Evolutionary conservation across 2,888 invertebrate species (phyloP).

Genomic region (Petrolisthes cinctipes): DNA sequence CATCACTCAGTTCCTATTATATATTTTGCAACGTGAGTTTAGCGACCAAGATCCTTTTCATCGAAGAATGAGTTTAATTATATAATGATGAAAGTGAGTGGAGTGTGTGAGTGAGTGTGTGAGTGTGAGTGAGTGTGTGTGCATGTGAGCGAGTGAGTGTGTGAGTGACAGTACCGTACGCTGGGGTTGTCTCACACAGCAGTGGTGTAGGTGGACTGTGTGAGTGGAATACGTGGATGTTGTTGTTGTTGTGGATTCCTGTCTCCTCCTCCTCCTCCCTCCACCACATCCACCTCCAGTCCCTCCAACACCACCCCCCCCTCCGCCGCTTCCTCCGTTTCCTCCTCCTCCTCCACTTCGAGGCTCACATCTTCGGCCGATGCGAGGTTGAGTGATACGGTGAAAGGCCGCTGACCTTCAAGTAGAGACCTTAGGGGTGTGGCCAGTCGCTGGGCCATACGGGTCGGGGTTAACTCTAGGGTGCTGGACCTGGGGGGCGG

Average conservation of each 20-base stretch:
- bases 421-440: conserved; percentile 60
- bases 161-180: background rate
- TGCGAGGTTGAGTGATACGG: conserved; percentile 62
- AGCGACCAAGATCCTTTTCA: too few relatives aligned
- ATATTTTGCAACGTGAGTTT: too few relatives aligned
- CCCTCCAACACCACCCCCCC: too few relatives aligned
- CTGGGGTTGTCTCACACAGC: conserved; percentile 35
- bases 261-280: conserved; percentile 29
- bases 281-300: background rate
- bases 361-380: conserved; percentile 62
- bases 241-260: background rate
- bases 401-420: conserved; percentile 63
- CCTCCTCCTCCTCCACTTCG: conserved; percentile 53
- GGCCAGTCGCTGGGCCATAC: conserved; percentile 53
- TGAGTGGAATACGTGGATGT: conserved; percentile 49
- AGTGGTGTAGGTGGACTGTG: conserved; percentile 58
- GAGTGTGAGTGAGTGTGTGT: conserved; percentile 23
- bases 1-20: too few relatives aligned
- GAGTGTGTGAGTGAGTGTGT: conserved; percentile 10
- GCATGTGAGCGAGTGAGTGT: conserved; percentile 9
- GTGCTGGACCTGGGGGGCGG: conserved; percentile 46
- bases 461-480: conserved; percentile 50
- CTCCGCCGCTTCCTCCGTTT: background rate
- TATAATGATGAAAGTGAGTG: background rate
- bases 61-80: too few relatives aligned